Percentiles rank a stretch among this genome's conserved stretches.
phyloP scores from a whole-genome alignment of 1,140 invertebrate species.

The Hyles vespertilio region DNA sequence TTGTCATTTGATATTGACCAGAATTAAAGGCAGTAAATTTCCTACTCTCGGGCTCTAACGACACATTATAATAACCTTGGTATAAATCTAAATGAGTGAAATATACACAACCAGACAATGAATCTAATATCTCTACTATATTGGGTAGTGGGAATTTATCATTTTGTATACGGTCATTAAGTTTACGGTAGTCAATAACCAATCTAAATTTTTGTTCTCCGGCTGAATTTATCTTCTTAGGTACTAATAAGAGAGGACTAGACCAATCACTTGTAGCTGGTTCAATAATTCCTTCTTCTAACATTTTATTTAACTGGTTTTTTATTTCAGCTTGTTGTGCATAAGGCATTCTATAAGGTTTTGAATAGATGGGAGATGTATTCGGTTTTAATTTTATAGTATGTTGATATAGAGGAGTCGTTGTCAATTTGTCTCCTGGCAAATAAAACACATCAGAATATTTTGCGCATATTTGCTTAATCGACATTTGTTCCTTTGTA shows the following conservation, averaged over 20 bases:
- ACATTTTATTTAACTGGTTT: constrained; percentile 20
- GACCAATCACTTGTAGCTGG: constrained; percentile 16
- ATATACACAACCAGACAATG: constrained; percentile 21
- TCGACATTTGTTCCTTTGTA: constrained; percentile 5
- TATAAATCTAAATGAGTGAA: constrained; percentile 23
- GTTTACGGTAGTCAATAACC: no score
- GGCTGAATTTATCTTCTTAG: not conserved
- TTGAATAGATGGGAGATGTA: not conserved
- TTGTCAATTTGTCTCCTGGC: constrained; percentile 24
- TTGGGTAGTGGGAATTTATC: constrained; percentile 15
- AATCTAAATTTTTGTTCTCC: not conserved
- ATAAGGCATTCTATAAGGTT: not conserved
- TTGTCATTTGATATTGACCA: constrained; percentile 24
- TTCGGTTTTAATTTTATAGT: constrained; percentile 25
- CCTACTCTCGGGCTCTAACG: constrained; percentile 15
- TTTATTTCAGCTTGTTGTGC: constrained; percentile 15
- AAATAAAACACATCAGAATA: constrained; percentile 33
- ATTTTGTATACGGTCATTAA: constrained; percentile 4
- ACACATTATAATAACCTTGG: not conserved
- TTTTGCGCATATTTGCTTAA: constrained; percentile 35
- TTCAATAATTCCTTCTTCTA: constrained; percentile 24
- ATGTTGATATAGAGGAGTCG: constrained; percentile 31
- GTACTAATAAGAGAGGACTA: constrained; percentile 9
- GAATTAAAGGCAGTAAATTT: constrained; percentile 24
- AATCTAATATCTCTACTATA: constrained; percentile 22